Evolutionary conservation across 2,888 invertebrate genomes (phyloP), one percentile per base, ranked within the genome.

Genomic region (Adelognathus sp.): DNA sequence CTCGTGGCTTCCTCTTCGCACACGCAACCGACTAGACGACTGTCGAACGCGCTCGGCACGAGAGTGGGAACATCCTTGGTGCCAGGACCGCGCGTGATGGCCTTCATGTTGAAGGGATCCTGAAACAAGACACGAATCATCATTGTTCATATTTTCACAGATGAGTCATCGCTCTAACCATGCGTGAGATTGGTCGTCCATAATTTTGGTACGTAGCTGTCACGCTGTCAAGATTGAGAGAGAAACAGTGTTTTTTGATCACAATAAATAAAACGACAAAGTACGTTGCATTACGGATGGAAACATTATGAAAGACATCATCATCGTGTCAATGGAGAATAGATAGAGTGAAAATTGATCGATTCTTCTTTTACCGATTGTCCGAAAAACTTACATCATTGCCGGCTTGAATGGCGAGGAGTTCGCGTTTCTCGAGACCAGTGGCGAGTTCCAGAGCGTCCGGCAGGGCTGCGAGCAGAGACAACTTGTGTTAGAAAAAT

Each of bases 371-470:
- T 74, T 46, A 33, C n/a, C 18, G 33, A 27, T n/a, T 1, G n/a
- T n/a, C 9, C 16, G 66, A 66, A 14, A n/a, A 29, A 90, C 91
- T 92, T 88, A 94, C 95, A 83, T 97, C 97, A 89, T 98, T 96
- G 83, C 98, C 98, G 73, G 96, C 95, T 85, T 96, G 94, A 91
- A 96, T 93, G 29, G 98, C 97, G 83, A 98, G 92, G 85, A 98
- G 92, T 92, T 98, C 98, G 88, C 95, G 95, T 92, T 97, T 97
- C 91, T 98, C 98, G 83, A 97, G 90, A 86, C 99, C 99, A 31
- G 98, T 98, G 24, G 98, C 97, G 90, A 98, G 97, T 88, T 98
- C 98, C 88, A 98, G 83, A 29, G 97, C 96, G 90, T 98, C 97
- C 58, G 97, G 95, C 95, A 97, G 5, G 93, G 94, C 96, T 96